These are phyloP conservation scores for Crotalus helleri DNA, from an alignment of 2,113 vertebrate species.

Conservation along the genomic window DNA sequence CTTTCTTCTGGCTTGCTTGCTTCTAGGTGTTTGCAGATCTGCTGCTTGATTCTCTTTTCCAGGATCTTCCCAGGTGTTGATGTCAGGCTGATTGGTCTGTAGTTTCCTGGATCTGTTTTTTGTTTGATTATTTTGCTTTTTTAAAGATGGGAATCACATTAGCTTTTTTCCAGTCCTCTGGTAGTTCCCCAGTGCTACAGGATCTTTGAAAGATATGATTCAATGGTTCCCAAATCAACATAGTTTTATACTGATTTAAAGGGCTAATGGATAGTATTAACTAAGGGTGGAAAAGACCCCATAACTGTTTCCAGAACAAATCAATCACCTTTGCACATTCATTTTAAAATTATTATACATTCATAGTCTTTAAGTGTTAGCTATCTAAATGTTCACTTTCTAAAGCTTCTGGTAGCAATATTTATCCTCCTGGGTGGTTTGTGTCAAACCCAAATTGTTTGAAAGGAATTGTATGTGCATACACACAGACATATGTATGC, in stretches of 20 bases:
- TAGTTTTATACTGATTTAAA: background rate
- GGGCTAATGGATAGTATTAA: background rate
- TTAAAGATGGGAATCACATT: background rate
- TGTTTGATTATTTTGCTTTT: background rate
- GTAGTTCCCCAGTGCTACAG: background rate
- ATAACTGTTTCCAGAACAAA: background rate
- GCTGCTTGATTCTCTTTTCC: background rate
- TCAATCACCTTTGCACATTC: accelerated
- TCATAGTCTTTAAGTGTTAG: background rate
- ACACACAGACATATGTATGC: background rate
- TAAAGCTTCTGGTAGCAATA: background rate
- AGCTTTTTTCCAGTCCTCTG: background rate
- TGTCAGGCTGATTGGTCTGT: background rate
- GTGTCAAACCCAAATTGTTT: slow-evolving; percentile 19
- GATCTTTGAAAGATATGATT: background rate
- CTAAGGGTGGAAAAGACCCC: background rate
- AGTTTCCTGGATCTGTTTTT: background rate
- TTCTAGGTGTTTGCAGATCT: background rate
- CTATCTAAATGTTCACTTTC: background rate
- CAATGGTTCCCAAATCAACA: background rate
- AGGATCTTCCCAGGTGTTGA: background rate
- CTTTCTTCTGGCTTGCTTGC: background rate
- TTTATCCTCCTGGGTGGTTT: background rate
- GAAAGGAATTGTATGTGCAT: slow-evolving; percentile 31
- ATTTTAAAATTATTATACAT: background rate